phyloP scores from a whole-genome alignment of 2,113 vertebrate species.

The Sapayoa aenigma region DNA sequence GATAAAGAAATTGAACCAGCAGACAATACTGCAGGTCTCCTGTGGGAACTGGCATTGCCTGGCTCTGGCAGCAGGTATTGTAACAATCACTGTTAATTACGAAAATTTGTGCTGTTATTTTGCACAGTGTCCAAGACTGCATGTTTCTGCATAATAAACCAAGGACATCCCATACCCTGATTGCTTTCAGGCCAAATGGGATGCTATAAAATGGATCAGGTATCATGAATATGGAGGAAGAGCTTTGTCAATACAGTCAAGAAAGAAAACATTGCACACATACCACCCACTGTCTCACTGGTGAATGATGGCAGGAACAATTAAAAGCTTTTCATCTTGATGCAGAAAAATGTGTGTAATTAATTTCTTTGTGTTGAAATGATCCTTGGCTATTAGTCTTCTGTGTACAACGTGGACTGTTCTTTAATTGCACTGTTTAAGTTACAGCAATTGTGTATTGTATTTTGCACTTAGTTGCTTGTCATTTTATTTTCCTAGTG shows the following conservation, averaged over 20 bases:
- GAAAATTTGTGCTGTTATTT: not conserved
- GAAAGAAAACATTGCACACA: not conserved
- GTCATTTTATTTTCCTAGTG: not conserved
- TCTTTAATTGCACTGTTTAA: not conserved
- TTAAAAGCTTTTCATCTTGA: not conserved
- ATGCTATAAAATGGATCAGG: not conserved
- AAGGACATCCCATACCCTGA: not conserved
- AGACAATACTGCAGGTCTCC: conserved; percentile 92
- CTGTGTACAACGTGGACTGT: not conserved
- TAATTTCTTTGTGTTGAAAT: not conserved
- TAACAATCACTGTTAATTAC: conserved; percentile 4
- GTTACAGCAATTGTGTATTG: not conserved
- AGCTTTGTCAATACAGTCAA: not conserved
- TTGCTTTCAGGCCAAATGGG: not conserved
- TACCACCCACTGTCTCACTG: not conserved
- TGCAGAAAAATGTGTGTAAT: not conserved
- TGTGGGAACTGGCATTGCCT: conserved; percentile 97
- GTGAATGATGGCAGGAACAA: not conserved
- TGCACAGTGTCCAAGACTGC: not conserved
- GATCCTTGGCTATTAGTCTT: not conserved
- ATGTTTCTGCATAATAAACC: not conserved
- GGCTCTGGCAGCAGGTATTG: conserved; percentile 92
- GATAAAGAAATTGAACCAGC: conserved; percentile 91
- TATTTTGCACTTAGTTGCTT: not conserved
- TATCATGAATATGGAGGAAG: not conserved